These are phyloP conservation scores for Podargus strigoides DNA, from an alignment of 2,797 vertebrate genomes.

Conservation along the genomic window DNA sequence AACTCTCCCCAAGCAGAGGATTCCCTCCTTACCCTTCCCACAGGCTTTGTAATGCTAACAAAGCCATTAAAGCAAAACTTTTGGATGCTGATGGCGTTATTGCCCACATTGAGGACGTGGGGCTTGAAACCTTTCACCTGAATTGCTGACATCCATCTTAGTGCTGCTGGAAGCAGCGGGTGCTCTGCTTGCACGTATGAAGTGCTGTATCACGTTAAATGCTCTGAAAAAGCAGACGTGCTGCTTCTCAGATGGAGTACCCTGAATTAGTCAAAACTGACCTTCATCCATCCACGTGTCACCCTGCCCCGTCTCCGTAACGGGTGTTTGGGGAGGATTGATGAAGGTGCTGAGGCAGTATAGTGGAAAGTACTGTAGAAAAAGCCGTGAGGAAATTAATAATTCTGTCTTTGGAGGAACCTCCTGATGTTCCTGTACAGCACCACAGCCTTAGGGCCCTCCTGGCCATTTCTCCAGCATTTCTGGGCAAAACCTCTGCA, in stretches of 20 bases:
- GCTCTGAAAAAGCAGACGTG: not conserved
- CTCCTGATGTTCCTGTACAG: not conserved
- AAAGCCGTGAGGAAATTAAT: not conserved
- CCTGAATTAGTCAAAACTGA: slow-evolving; percentile 33
- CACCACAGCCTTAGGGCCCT: not conserved
- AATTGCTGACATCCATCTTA: slow-evolving; percentile 14
- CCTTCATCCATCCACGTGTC: slow-evolving; percentile 30
- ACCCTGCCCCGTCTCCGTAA: not conserved
- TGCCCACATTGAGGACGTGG: not conserved
- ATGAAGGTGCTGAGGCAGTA: not conserved
- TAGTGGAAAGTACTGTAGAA: not conserved
- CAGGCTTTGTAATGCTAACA: not conserved
- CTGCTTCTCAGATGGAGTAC: not conserved
- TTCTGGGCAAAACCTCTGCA: not conserved
- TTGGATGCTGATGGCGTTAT: not conserved
- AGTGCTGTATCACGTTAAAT: slow-evolving; percentile 26
- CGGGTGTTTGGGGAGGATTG: not conserved
- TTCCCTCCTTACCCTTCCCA: not conserved
- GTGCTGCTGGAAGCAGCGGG: slow-evolving; percentile 5
- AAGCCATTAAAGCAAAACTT: not conserved
- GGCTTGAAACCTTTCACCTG: not conserved
- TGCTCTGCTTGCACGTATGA: slow-evolving; percentile 27
- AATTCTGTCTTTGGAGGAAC: not conserved
- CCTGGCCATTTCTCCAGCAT: not conserved
- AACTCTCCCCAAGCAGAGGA: not conserved